Conservation (phyloP, 1,140 invertebrate genomes). For the Drosophila virilis region DNA sequence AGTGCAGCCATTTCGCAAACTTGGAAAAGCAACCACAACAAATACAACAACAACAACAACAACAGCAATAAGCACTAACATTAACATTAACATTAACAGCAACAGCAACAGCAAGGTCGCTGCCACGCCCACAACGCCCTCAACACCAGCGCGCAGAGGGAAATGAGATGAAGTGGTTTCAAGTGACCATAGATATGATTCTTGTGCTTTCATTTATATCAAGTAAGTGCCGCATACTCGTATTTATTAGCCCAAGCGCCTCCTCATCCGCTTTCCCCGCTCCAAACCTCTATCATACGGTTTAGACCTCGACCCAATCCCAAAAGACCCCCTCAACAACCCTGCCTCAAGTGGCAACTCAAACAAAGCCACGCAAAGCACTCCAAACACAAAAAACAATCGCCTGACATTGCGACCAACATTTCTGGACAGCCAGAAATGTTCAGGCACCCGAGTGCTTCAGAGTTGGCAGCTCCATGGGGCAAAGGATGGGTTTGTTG, state of each 20-base stretch:
- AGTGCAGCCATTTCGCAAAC: slow-evolving; percentile 6
- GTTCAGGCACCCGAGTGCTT: slow-evolving; percentile 32
- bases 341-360: slow-evolving; percentile 57
- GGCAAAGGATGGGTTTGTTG: background rate
- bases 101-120: slow-evolving; percentile 38
- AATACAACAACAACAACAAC: slow-evolving; percentile 5
- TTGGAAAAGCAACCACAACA: slow-evolving; percentile 12
- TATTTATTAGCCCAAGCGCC: slow-evolving; percentile 61
- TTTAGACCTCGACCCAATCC: slow-evolving; percentile 12
- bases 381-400: slow-evolving; percentile 73
- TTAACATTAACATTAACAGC: slow-evolving; percentile 10
- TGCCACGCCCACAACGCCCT: slow-evolving; percentile 44
- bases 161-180: slow-evolving; percentile 84
- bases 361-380: slow-evolving; percentile 66
- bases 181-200: slow-evolving; percentile 84
- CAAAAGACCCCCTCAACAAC: slow-evolving; percentile 2
- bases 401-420: slow-evolving; percentile 74
- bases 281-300: background rate
- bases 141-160: slow-evolving; percentile 70
- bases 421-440: slow-evolving; percentile 38
- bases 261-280: background rate
- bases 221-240: slow-evolving; percentile 66
- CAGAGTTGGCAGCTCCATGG: slow-evolving; percentile 17
- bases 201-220: slow-evolving; percentile 84
- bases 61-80: slow-evolving; percentile 12